These are phyloP conservation scores for Gasterosteus nipponicus DNA, from an alignment of 2,113 vertebrate species.

Conservation along the genomic window DNA sequence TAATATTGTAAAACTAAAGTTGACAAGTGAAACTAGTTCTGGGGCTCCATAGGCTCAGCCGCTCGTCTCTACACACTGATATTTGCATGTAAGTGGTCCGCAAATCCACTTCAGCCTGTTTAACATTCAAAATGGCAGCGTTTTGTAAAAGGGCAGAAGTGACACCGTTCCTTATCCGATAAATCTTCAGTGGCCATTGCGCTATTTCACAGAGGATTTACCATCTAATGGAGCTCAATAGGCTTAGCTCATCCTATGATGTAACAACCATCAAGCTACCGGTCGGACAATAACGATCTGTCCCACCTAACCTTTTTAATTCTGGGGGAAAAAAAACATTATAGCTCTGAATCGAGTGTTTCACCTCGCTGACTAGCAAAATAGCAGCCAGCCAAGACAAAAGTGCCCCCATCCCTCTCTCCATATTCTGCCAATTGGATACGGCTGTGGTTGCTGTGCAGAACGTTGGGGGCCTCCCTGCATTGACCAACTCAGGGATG, in stretches of 20 bases:
- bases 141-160: constrained; percentile 43
- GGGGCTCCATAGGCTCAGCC: neutral
- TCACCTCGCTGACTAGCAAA: constrained; percentile 23
- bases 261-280: constrained; percentile 23
- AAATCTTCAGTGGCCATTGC: constrained; percentile 8
- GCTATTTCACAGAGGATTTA: constrained; percentile 17
- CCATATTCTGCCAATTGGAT: constrained; percentile 11
- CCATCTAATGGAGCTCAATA: constrained; percentile 11
- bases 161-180: constrained; percentile 40
- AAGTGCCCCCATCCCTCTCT: constrained; percentile 12
- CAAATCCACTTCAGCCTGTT: constrained; percentile 27
- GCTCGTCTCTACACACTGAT: neutral
- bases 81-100: constrained; percentile 37
- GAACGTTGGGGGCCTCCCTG: neutral
- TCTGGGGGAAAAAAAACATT: neutral
- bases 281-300: constrained; percentile 20
- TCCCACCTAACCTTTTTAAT: neutral
- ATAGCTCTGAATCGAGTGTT: neutral
- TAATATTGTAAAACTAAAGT: neutral
- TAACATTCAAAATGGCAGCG: constrained; percentile 18
- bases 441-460: neutral
- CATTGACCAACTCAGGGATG: neutral
- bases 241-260: neutral
- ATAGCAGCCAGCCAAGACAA: constrained; percentile 10
- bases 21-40: constrained; percentile 18